Evolutionary conservation across 2,797 vertebrate genomes (phyloP).

Genomic region (Sebastes glaucus): DNA sequence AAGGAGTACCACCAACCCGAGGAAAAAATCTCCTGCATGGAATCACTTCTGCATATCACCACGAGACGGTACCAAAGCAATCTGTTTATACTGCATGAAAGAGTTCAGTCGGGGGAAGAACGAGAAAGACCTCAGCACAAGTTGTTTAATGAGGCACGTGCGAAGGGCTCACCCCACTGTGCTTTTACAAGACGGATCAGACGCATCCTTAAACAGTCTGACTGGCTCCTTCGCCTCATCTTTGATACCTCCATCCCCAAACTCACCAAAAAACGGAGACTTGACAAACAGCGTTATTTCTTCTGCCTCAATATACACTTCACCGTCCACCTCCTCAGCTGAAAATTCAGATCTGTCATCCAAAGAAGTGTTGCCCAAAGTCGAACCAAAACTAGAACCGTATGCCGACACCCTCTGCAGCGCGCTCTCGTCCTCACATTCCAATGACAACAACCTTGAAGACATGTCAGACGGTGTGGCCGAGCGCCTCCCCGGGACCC

Average conservation of each 20-base stretch:
- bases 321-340: slow-evolving; percentile 87
- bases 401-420: slow-evolving; percentile 73
- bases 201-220: slow-evolving; percentile 77
- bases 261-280: slow-evolving; percentile 87
- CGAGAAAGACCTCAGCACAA: slow-evolving; percentile 99
- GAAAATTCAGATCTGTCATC: slow-evolving; percentile 85
- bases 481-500: slow-evolving; percentile 84
- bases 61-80: slow-evolving; percentile 97
- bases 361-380: slow-evolving; percentile 88
- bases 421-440: slow-evolving; percentile 80
- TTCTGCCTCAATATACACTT: slow-evolving; percentile 81
- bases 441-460: slow-evolving; percentile 81
- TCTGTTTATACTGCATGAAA: slow-evolving; percentile 99
- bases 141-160: slow-evolving; percentile 98
- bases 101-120: slow-evolving; percentile 98
- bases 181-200: slow-evolving; percentile 86
- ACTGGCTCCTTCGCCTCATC: slow-evolving; percentile 73
- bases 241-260: slow-evolving; percentile 84
- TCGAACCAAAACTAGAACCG: slow-evolving; percentile 85
- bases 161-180: slow-evolving; percentile 95
- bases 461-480: slow-evolving; percentile 82
- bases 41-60: slow-evolving; percentile 99
- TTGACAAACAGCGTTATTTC: slow-evolving; percentile 71
- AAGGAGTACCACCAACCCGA: slow-evolving; percentile 87
- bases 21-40: slow-evolving; percentile 98